phyloP scores from a whole-genome alignment of 2,797 vertebrate genomes.

The Parotocinclus haroldoi region DNA sequence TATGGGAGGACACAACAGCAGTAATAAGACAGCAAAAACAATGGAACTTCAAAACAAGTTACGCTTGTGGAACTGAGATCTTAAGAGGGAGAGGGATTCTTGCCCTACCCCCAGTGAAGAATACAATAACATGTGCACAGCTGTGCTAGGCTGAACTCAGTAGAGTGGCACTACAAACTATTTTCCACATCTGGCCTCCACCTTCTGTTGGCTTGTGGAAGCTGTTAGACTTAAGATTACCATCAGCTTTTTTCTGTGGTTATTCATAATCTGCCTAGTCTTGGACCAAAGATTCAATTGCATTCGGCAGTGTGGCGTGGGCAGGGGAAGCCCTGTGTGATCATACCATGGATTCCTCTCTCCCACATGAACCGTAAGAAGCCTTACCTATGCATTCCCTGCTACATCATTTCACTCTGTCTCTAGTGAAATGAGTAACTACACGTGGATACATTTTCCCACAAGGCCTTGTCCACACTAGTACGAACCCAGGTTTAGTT shows the following conservation, averaged over 20 bases:
- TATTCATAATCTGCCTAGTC: too few species aligned
- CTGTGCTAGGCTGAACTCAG: constrained; percentile 54
- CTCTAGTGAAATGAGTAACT: too few species aligned
- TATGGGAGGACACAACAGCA: constrained; percentile 39
- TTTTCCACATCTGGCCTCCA: constrained; percentile 17
- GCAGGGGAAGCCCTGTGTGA: constrained; percentile 45
- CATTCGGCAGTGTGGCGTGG: constrained; percentile 32
- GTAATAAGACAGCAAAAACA: constrained; percentile 32
- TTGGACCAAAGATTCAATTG: constrained; percentile 40
- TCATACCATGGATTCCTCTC: constrained; percentile 46
- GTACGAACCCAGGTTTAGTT: too few species aligned
- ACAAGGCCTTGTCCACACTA: too few species aligned
- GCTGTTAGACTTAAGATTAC: too few species aligned
- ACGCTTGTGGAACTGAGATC: too few species aligned
- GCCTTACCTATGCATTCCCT: too few species aligned
- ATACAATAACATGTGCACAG: constrained; percentile 46
- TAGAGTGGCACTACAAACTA: constrained; percentile 35
- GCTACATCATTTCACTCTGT: too few species aligned
- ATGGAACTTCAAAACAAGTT: constrained; percentile 20
- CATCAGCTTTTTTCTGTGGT: too few species aligned
- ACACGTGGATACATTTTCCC: too few species aligned
- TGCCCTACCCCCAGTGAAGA: constrained; percentile 30
- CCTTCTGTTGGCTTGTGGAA: constrained; percentile 29
- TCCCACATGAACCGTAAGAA: constrained; percentile 41
- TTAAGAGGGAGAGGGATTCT: not conserved